Conservation (phyloP, 2,797 vertebrate species). For the Pantherophis alleghaniensis region DNA sequence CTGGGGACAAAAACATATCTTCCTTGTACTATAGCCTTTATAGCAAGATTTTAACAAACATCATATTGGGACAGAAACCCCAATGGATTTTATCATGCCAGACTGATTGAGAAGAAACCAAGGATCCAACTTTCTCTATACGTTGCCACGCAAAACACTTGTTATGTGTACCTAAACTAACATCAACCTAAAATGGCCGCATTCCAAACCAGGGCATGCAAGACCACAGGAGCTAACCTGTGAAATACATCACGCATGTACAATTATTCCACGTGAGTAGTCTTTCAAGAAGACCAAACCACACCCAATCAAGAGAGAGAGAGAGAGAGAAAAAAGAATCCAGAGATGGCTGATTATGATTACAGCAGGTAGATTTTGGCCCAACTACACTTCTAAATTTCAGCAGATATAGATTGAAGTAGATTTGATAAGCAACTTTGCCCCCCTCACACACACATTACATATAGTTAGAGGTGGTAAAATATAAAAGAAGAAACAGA, state of each 20-base stretch:
- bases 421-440: neutral
- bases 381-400: neutral
- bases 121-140: constrained; percentile 40
- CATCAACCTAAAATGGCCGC: constrained; percentile 47
- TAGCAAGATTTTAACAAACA: constrained; percentile 51
- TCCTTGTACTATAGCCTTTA: constrained; percentile 37
- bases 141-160: constrained; percentile 36
- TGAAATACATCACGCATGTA: constrained; percentile 33
- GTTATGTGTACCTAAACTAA: constrained; percentile 37
- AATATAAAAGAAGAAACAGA: neutral
- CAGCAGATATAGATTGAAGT: neutral
- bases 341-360: neutral
- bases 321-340: neutral
- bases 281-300: constrained; percentile 52
- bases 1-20: constrained; percentile 31
- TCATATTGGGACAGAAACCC: constrained; percentile 35
- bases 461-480: neutral
- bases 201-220: constrained; percentile 26
- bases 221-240: neutral
- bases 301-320: constrained; percentile 8
- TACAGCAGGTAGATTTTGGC: neutral
- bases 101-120: constrained; percentile 40
- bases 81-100: constrained; percentile 47
- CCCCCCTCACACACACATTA: neutral
- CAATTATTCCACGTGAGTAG: neutral